Evolutionary conservation across 2,797 vertebrate genomes (phyloP).

Genomic region (Prunella strophiata): DNA sequence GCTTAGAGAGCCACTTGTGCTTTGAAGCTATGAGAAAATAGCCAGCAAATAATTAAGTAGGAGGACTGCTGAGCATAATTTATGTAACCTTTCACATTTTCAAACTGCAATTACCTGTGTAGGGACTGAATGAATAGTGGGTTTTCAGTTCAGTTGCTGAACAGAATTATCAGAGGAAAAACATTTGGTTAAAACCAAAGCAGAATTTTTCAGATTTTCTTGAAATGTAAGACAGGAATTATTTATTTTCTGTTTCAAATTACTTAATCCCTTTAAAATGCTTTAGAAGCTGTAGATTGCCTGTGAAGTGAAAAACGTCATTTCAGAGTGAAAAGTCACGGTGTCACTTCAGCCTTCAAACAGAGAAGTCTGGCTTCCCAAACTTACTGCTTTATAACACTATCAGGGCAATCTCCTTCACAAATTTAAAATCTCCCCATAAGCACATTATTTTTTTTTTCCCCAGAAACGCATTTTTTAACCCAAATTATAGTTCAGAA

Average conservation of each 20-base stretch:
- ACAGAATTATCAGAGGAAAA: slow-evolving; percentile 30
- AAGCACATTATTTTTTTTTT: not conserved
- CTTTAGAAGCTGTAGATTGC: slow-evolving; percentile 26
- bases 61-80: slow-evolving; percentile 30
- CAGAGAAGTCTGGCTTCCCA: not conserved
- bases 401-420: not conserved
- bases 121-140: slow-evolving; percentile 39
- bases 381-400: not conserved
- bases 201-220: slow-evolving; percentile 43
- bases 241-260: slow-evolving; percentile 63
- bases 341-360: not conserved
- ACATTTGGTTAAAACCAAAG: slow-evolving; percentile 36
- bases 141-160: slow-evolving; percentile 37
- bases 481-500: not conserved
- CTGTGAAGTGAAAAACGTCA: slow-evolving; percentile 13
- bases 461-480: not conserved
- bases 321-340: not conserved
- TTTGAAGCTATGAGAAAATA: slow-evolving; percentile 58
- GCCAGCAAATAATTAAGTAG: slow-evolving; percentile 46
- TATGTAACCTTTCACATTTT: slow-evolving; percentile 58
- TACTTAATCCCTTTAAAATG: slow-evolving; percentile 59
- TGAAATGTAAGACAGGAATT: slow-evolving; percentile 27
- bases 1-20: not conserved
- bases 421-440: not conserved
- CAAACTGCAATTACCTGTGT: slow-evolving; percentile 39